Evolutionary conservation across 2,113 vertebrate genomes (phyloP).

Genomic region (Tinamus guttatus): DNA sequence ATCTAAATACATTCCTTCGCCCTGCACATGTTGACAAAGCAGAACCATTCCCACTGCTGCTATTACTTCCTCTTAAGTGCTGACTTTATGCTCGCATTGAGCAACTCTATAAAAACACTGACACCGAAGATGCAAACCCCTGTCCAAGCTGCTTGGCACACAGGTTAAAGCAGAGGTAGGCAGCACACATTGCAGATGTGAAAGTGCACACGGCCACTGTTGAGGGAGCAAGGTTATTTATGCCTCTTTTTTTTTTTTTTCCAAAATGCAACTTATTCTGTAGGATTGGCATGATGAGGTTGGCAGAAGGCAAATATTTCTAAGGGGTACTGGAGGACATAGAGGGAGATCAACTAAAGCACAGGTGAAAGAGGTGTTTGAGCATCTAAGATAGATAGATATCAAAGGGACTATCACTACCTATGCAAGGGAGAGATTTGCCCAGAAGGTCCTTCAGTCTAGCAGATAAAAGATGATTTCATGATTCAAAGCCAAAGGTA

Average conservation of each 20-base stretch:
- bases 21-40: background rate
- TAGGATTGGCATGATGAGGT: background rate
- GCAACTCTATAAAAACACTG: background rate
- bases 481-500: background rate
- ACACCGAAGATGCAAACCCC: background rate
- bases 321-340: background rate
- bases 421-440: background rate
- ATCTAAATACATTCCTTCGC: background rate
- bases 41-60: background rate
- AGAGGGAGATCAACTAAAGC: background rate
- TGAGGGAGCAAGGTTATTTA: background rate
- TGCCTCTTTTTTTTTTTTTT: background rate
- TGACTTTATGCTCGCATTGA: background rate
- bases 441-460: background rate
- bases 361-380: background rate
- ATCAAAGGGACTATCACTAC: background rate
- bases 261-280: background rate
- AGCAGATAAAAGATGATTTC: background rate
- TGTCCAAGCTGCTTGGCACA: background rate
- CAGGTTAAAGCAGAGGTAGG: background rate
- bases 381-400: background rate
- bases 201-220: background rate
- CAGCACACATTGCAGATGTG: background rate
- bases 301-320: background rate
- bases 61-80: constrained; percentile 19